Evolutionary conservation across 2,113 vertebrate species (phyloP).

Genomic region (Thermophis baileyi): DNA sequence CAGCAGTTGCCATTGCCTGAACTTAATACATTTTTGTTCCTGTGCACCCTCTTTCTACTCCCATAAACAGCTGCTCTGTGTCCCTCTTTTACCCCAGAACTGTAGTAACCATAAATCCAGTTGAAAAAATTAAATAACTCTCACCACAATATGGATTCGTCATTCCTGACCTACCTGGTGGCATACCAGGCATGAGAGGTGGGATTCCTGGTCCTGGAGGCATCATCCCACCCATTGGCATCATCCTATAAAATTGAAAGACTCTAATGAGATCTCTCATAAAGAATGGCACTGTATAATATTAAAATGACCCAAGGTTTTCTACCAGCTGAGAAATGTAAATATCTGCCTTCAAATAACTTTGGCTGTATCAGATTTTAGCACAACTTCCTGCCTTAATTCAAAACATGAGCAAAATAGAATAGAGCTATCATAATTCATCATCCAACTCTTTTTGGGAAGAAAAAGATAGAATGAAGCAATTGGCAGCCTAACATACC

Average conservation of each 20-base stretch:
- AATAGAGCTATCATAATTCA: background rate
- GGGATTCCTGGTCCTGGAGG: constrained; percentile 83
- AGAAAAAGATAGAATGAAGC: background rate
- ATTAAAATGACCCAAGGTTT: constrained; percentile 32
- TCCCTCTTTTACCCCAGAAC: constrained; percentile 4
- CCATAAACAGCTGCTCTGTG: background rate
- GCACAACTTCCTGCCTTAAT: background rate
- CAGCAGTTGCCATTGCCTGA: background rate
- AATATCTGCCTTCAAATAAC: background rate
- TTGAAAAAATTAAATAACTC: constrained; percentile 34
- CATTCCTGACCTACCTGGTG: constrained; percentile 74
- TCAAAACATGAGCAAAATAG: background rate
- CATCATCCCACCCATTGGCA: constrained; percentile 90
- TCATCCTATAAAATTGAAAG: constrained; percentile 74
- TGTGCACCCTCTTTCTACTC: background rate
- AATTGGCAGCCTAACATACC: background rate
- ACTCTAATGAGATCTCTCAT: background rate
- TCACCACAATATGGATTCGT: constrained; percentile 44
- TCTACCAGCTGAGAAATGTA: constrained; percentile 17
- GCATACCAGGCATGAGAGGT: constrained; percentile 80
- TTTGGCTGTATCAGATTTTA: background rate
- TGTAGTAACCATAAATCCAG: constrained; percentile 5
- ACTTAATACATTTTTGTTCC: background rate
- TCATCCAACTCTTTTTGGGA: background rate
- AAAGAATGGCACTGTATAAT: constrained; percentile 9